Conservation (phyloP, 2,797 vertebrate species). For the Micropoecilia bifurca region DNA sequence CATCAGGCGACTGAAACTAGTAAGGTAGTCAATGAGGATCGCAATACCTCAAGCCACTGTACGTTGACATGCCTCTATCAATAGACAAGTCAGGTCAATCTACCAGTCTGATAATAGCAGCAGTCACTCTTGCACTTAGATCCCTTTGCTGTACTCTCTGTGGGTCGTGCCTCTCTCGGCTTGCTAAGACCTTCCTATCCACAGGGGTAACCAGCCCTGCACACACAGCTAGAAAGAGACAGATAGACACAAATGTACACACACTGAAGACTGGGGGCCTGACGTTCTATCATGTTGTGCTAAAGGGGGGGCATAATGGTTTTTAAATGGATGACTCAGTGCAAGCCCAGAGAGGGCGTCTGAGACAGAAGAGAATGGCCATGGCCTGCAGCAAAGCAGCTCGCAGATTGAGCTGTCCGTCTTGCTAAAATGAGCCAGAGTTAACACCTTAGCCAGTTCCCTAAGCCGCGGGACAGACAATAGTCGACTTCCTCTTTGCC, state of each 20-base stretch:
- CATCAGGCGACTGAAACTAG: constrained; percentile 45
- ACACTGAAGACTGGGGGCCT: constrained; percentile 62
- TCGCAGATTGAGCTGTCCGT: constrained; percentile 89
- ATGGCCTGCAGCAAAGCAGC: constrained; percentile 84
- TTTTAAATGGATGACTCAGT: constrained; percentile 88
- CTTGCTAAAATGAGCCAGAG: constrained; percentile 86
- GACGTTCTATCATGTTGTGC: constrained; percentile 86
- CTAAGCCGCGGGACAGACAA: constrained; percentile 78
- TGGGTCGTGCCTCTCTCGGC: constrained; percentile 59
- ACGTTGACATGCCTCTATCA: constrained; percentile 71
- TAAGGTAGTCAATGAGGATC: constrained; percentile 54
- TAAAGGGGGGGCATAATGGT: constrained; percentile 87
- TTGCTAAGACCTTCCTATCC: constrained; percentile 64
- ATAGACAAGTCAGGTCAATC: constrained; percentile 71
- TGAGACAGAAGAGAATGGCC: constrained; percentile 78
- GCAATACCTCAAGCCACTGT: constrained; percentile 67
- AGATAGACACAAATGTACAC: constrained; percentile 43
- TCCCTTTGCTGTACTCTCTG: constrained; percentile 60
- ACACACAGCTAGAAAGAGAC: constrained; percentile 41
- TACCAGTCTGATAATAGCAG: constrained; percentile 76
- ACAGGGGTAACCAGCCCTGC: constrained; percentile 57
- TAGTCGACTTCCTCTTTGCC: constrained; percentile 72
- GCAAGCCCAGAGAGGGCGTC: constrained; percentile 70
- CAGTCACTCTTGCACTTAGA: constrained; percentile 71
- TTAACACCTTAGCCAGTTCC: constrained; percentile 83